These are phyloP conservation scores for Scartelaos histophorus DNA, from an alignment of 2,113 vertebrate genomes.

Conservation along the genomic window DNA sequence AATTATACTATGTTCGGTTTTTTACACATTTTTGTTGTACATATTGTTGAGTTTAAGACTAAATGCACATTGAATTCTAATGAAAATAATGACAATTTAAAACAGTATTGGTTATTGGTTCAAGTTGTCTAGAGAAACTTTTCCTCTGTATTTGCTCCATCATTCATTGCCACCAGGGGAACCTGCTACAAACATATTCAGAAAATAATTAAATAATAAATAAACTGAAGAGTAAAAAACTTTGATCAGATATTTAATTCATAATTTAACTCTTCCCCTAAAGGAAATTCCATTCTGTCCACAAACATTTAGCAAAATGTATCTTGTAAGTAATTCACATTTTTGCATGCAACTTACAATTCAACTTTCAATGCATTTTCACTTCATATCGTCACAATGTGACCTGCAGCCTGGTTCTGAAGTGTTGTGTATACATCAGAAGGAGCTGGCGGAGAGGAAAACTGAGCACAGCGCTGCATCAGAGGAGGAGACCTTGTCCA, in stretches of 20 bases:
- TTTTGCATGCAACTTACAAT: not conserved
- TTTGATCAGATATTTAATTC: too few species aligned
- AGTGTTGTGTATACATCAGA: conserved; percentile 64
- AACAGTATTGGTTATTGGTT: too few species aligned
- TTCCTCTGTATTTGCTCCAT: too few species aligned
- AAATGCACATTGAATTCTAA: not conserved
- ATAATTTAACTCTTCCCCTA: too few species aligned
- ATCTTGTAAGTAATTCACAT: not conserved
- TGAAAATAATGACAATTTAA: not conserved
- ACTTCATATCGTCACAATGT: not conserved
- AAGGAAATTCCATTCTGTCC: not conserved
- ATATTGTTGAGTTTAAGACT: not conserved
- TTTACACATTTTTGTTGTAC: not conserved
- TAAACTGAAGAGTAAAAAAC: too few species aligned
- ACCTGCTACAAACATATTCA: too few species aligned
- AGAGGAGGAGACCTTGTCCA: conserved; percentile 84
- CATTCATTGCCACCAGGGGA: too few species aligned
- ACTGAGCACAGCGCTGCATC: conserved; percentile 45
- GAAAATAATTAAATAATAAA: too few species aligned
- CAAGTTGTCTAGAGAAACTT: too few species aligned
- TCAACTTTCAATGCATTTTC: not conserved
- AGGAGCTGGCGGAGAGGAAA: conserved; percentile 67
- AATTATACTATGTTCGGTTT: not conserved
- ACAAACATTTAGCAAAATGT: not conserved
- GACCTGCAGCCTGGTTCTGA: conserved; percentile 10